Base-by-base conservation (phyloP, 2,888 invertebrate genomes). In the Apeira syringaria region DNA sequence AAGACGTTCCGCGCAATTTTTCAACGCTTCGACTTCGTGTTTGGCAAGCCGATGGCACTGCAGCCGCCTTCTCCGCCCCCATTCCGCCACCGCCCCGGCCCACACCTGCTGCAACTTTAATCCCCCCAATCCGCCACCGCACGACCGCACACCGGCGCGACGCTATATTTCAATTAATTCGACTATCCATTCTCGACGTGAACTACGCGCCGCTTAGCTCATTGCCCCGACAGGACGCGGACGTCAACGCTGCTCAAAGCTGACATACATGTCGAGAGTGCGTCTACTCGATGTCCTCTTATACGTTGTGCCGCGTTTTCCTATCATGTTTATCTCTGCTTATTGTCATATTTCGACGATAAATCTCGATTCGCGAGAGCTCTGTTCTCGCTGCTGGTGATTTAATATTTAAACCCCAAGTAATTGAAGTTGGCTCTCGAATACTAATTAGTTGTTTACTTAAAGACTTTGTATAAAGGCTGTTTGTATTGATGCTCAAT, bases 81-180 rank as follows among this genome's bases (percentile, higher is more conserved):
- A 44, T 50, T 50, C 13, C 50, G 9, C 30, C 9, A 8, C 18
- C 20, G 18, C 59, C 36, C 46, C 60, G 50, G 50, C 60, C 67
- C 69, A 61, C 81, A 78, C 77, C 80, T 80, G 81, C 75, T 86
- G 79, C 79, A 87, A 86, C 77, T 86, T 84, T 85, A 85, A 87
- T 86, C 84, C 80, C n/a, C 71, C 74, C 79, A 74, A 80, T 81
- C 74, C 74, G 75, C 72, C 78, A 64, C 74, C 80, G 79, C 81
- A 79, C 79, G 78, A 74, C 74, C 76, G 80, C 80, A 68, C 77
- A 78, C 69, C 66, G 77, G 69, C 74, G 76, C 80, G 79, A 77
- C 77, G 76, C 78, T 81, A 84, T 88, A 86, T 87, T 86, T 87
- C 87, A 85, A 87, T 87, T 87, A 87, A 85, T 83, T 85, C 80